Conservation (phyloP, 2,888 invertebrate genomes). For the Tridacna crocea region DNA sequence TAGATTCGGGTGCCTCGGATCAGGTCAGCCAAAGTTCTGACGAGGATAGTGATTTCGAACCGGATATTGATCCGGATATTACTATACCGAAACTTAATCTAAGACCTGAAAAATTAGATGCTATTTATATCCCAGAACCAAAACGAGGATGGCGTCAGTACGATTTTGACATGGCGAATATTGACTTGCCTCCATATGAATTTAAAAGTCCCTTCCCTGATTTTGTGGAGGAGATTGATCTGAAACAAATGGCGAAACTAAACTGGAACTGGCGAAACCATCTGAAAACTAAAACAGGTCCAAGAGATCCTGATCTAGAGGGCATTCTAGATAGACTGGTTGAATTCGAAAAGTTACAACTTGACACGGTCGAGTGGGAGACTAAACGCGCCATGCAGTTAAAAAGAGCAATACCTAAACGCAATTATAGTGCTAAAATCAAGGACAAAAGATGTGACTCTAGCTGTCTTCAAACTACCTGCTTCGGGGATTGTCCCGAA, state of each 20-base stretch:
- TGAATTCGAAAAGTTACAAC: conserved; percentile 73
- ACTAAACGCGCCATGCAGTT: conserved; percentile 63
- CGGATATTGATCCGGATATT: conserved; percentile 66
- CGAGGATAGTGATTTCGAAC: conserved; percentile 73
- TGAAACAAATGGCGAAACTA: conserved; percentile 67
- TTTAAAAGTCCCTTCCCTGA: conserved; percentile 73
- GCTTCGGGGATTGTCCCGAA: conserved; percentile 79
- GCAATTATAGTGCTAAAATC: conserved; percentile 57
- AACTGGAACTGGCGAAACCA: conserved; percentile 73
- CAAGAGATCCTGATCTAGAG: conserved; percentile 55
- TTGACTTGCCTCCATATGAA: conserved; percentile 72
- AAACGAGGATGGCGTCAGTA: conserved; percentile 74
- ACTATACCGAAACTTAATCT: conserved; percentile 71
- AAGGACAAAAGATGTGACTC: conserved; percentile 74
- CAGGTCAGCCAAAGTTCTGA: conserved; percentile 62
- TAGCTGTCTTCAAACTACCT: conserved; percentile 77
- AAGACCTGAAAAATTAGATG: conserved; percentile 77
- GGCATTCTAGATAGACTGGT: conserved; percentile 72
- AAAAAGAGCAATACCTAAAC: conserved; percentile 51
- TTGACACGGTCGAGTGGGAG: conserved; percentile 77
- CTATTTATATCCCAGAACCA: conserved; percentile 73
- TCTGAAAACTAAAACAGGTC: conserved; percentile 54
- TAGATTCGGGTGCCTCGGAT: conserved; percentile 69
- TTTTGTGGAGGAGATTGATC: conserved; percentile 67
- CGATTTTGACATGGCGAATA: conserved; percentile 77